Evolutionary conservation across 2,797 vertebrate species (phyloP).

Genomic region (Carapus acus): DNA sequence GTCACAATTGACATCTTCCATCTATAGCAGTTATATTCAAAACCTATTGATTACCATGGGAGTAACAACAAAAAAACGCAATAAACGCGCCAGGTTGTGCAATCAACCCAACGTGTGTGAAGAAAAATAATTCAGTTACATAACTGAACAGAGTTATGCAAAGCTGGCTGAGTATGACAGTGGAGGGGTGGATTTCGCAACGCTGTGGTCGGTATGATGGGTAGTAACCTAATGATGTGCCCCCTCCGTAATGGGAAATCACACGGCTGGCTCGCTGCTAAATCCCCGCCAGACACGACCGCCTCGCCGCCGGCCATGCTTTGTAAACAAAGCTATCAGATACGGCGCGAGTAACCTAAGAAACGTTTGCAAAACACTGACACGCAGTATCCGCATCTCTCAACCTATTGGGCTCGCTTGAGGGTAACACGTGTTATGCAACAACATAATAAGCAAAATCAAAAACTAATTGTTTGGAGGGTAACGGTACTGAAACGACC

Average conservation of each 20-base stretch:
- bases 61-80: not conserved
- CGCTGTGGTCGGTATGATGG: conserved; percentile 1
- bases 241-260: conserved; percentile 10
- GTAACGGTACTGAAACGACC: conserved; percentile 9
- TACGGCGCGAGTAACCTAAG: conserved; percentile 28
- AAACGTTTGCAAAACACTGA: conserved; percentile 16
- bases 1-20: too few species aligned
- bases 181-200: conserved; percentile 7
- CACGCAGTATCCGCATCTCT: not conserved
- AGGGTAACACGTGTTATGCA: not conserved
- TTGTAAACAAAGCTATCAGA: conserved; percentile 67
- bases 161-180: conserved; percentile 13
- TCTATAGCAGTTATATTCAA: too few species aligned
- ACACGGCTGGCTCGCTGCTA: conserved; percentile 21
- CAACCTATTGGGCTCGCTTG: not conserved
- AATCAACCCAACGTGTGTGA: conserved; percentile 4
- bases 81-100: not conserved
- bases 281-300: conserved; percentile 2
- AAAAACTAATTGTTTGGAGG: not conserved
- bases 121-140: conserved; percentile 29
- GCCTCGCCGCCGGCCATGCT: conserved; percentile 22
- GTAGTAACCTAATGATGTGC: conserved; percentile 24
- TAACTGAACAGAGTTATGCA: conserved; percentile 31
- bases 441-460: not conserved
- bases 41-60: too few species aligned